Conservation (phyloP, 2,113 vertebrate genomes). For the Protobothrops flavoviridis region DNA sequence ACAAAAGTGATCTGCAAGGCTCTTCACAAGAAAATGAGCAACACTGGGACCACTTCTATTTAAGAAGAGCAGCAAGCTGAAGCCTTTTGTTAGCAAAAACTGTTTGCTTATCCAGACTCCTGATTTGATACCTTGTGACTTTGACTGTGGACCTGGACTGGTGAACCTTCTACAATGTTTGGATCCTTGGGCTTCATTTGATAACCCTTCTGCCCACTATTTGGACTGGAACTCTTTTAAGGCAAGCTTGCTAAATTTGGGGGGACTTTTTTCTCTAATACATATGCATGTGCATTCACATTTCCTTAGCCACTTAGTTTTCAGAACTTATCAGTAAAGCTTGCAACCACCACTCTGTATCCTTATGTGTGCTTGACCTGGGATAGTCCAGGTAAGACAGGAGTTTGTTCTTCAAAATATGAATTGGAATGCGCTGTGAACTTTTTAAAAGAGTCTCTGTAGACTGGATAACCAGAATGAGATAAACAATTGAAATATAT, state of each 20-base stretch:
- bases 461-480: slow-evolving; percentile 12
- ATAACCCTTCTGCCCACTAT: not conserved
- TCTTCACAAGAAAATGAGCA: not conserved
- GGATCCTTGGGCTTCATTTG: not conserved
- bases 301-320: not conserved
- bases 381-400: not conserved
- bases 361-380: not conserved
- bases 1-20: not conserved
- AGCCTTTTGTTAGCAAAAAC: not conserved
- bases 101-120: not conserved
- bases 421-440: not conserved
- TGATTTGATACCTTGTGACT: not conserved
- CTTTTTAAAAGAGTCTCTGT: slow-evolving; percentile 15
- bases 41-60: not conserved
- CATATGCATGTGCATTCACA: not conserved
- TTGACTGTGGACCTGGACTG: not conserved
- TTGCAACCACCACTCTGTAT: not conserved
- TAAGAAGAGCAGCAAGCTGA: not conserved
- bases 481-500: not conserved
- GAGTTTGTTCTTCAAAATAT: not conserved
- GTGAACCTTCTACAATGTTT: not conserved
- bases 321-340: not conserved
- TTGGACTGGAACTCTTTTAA: not conserved
- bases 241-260: not conserved
- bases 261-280: not conserved